Evolutionary conservation across 2,888 invertebrate genomes (phyloP).

Genomic region (Octonoba sinensis): DNA sequence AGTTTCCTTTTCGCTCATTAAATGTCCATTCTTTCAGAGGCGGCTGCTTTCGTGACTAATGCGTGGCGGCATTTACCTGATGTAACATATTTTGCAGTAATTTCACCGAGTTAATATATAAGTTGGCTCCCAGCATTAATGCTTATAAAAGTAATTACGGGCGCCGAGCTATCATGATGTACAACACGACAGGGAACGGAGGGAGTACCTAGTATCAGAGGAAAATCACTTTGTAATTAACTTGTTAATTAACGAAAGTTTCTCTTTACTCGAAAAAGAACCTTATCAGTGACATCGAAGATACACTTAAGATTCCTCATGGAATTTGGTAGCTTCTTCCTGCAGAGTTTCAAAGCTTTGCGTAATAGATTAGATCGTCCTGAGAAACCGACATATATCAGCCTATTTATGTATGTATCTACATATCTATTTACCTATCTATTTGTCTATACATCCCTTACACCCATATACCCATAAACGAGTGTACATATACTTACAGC

Average conservation of each 20-base stretch:
- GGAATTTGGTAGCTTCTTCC: background rate
- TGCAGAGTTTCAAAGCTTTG: too few relatives aligned
- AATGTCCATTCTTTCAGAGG: conserved; percentile 7
- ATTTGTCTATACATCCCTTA: too few relatives aligned
- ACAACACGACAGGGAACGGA: background rate
- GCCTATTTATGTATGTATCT: too few relatives aligned
- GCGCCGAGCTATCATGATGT: background rate
- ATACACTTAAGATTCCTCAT: background rate
- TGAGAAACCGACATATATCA: too few relatives aligned
- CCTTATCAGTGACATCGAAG: background rate
- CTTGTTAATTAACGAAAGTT: background rate
- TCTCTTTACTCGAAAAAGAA: background rate
- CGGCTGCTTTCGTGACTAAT: conserved; percentile 13
- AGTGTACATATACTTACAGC: too few relatives aligned
- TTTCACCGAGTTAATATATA: too few relatives aligned
- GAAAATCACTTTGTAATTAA: background rate
- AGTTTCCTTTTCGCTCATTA: background rate
- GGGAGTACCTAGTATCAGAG: background rate
- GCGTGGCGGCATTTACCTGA: conserved; percentile 8
- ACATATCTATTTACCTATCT: too few relatives aligned
- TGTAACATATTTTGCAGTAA: conserved; percentile 6
- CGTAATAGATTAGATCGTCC: too few relatives aligned
- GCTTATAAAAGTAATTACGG: background rate
- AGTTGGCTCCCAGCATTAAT: too few relatives aligned
- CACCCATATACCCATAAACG: too few relatives aligned